Conservation (phyloP, 2,888 invertebrate genomes). For the Perizoma affinitatum region DNA sequence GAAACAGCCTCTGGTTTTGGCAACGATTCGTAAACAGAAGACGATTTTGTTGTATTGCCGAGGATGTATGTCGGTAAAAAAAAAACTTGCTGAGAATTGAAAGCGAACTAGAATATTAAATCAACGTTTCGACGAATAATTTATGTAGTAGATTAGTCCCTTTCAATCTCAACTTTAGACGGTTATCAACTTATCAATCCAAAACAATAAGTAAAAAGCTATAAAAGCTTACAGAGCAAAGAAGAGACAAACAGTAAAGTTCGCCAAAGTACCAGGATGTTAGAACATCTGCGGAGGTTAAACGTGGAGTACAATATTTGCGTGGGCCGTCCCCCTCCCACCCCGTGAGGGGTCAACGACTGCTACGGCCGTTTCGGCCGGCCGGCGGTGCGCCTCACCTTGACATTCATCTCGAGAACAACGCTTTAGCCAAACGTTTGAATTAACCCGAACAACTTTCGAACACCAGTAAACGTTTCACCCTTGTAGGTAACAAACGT, state of each 20-base stretch:
- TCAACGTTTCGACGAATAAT: not conserved
- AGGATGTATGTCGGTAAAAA: not conserved
- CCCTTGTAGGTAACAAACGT: slow-evolving; percentile 42
- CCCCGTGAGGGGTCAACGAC: slow-evolving; percentile 73
- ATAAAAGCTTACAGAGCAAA: slow-evolving; percentile 44
- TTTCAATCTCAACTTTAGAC: not conserved
- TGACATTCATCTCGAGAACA: slow-evolving; percentile 82
- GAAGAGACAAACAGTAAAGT: slow-evolving; percentile 50
- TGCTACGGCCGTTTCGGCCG: slow-evolving; percentile 80
- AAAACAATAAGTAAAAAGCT: not conserved
- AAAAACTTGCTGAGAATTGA: not conserved
- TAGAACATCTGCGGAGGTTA: slow-evolving; percentile 71
- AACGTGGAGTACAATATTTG: slow-evolving; percentile 73
- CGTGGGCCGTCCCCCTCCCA: slow-evolving; percentile 72
- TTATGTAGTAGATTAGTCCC: no score
- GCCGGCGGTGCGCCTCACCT: slow-evolving; percentile 82
- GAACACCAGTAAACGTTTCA: slow-evolving; percentile 51
- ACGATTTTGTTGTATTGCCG: slow-evolving; percentile 34
- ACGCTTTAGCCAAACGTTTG: slow-evolving; percentile 76
- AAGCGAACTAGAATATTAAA: not conserved
- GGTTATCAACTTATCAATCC: not conserved
- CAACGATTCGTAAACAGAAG: slow-evolving; percentile 53
- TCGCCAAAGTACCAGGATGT: slow-evolving; percentile 69
- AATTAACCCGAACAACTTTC: slow-evolving; percentile 70
- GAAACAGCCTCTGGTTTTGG: slow-evolving; percentile 52